Conservation (phyloP, 2,888 invertebrate species). For the Apotomis capreana region DNA sequence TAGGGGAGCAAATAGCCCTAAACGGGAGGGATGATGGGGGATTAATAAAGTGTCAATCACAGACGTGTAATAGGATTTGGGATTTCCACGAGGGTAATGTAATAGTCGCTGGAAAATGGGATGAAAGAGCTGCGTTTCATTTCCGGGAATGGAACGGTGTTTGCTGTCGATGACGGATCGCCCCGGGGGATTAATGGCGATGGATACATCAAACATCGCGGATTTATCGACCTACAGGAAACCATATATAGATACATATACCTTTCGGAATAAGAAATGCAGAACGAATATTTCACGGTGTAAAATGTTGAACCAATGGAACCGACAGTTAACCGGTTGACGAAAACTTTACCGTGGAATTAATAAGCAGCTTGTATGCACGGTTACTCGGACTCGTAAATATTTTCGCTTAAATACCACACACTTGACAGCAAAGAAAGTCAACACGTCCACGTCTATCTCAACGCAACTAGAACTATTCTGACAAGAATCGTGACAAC, state of each 20-base stretch:
- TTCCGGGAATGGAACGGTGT: conserved; percentile 54
- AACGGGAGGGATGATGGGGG: conserved; percentile 37
- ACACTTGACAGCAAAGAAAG: conserved; percentile 10
- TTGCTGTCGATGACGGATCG: conserved; percentile 55
- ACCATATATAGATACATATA: background rate
- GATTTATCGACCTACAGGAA: conserved; percentile 25
- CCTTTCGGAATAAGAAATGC: conserved; percentile 1
- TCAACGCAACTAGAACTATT: conserved; percentile 12
- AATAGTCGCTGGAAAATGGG: conserved; percentile 54
- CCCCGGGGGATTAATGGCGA: conserved; percentile 48
- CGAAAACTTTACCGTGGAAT: conserved; percentile 5
- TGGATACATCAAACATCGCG: conserved; percentile 28
- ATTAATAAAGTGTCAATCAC: conserved; percentile 49
- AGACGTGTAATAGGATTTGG: conserved; percentile 48
- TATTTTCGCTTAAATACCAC: conserved; percentile 1
- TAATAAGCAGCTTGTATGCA: background rate
- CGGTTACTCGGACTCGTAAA: background rate
- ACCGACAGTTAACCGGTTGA: background rate
- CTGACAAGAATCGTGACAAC: conserved; percentile 9
- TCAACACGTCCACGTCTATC: conserved; percentile 16
- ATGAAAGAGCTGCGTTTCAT: conserved; percentile 52
- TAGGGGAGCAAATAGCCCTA: conserved; percentile 26
- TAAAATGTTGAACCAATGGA: conserved; percentile 6
- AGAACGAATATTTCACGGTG: background rate
- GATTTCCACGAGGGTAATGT: conserved; percentile 49